Conservation (phyloP, 1,140 invertebrate genomes). For the Dryas iulia region DNA sequence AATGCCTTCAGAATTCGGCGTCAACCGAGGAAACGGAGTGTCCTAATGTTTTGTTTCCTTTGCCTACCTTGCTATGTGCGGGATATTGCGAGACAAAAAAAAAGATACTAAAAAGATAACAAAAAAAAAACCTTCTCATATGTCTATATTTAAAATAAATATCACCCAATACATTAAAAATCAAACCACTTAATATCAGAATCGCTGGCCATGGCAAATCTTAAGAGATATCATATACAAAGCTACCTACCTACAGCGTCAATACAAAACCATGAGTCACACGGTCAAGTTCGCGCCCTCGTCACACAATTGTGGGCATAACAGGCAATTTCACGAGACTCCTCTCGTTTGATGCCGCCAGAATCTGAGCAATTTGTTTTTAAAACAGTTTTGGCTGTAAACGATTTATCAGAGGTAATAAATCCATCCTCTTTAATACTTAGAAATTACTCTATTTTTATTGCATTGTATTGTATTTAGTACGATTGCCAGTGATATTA, state of each 20-base stretch:
- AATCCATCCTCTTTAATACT: too few species aligned
- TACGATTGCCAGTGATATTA: too few species aligned
- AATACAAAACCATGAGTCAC: constrained; percentile 20
- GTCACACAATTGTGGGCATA: constrained; percentile 10
- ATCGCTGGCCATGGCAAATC: background rate
- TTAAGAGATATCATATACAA: too few species aligned
- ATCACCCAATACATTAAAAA: background rate
- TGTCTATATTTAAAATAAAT: background rate
- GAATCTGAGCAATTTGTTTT: background rate
- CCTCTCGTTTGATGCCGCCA: background rate
- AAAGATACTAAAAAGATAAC: too few species aligned
- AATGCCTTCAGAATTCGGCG: too few species aligned
- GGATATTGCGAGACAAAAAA: too few species aligned
- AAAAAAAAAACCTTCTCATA: background rate
- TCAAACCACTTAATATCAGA: background rate
- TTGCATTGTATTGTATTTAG: too few species aligned
- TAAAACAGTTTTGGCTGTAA: background rate
- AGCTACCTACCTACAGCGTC: background rate
- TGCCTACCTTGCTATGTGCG: too few species aligned
- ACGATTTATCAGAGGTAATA: too few species aligned
- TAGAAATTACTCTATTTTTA: too few species aligned
- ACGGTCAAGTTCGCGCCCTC: constrained; percentile 25
- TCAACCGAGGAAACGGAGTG: too few species aligned
- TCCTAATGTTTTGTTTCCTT: too few species aligned
- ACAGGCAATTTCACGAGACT: constrained; percentile 10